Evolutionary conservation across 2,113 vertebrate species (phyloP), one percentile per base, ranked within the genome.

Genomic region (Mustela nigripes): DNA sequence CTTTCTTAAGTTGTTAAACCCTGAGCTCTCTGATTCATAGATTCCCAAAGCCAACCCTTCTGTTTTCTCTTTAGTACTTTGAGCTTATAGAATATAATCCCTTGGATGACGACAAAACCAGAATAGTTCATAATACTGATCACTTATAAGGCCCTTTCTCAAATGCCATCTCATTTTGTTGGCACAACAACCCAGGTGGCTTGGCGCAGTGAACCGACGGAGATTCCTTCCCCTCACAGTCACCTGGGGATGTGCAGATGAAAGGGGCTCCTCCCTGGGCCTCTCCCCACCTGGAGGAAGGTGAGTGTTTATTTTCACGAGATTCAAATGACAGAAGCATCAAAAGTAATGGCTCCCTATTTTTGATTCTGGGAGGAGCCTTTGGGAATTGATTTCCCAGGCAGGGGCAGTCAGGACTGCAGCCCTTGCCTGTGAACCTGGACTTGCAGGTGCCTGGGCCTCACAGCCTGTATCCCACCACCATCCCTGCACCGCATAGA

Each of bases 21-120:
- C 22, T 24, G n/a, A 69, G 45, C 67, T 58, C 39, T 42, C 45
- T 11, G 79, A 83, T 83, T 96, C 79, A 33, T 19, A 33, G 67
- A 94, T 56, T 39, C 39, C 10, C 26, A 53, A 92, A 94, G 58
- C 31, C 76, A 82, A 9, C 48, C 28, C 36, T 82, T 85, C 79
- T 76, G 67, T 78, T 80, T 56, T 21, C 92, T 95, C 19, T 79
- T 78, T 85, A 45, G 22, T 94, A 33, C 18, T 45, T 45, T 12
- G 42, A 56, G 42, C 4, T 82, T 67, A 26, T 62, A 36, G 79
- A 22, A 11, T 31, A 15, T 11, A 60, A 42, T 28, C 45, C 12
- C 26, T 65, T 69, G 12, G 81, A 33, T 28, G 42, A 65, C 78
- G 50, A 56, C 18, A 48, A 18, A n/a, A 2, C 28, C 22, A 9